Base-by-base conservation (phyloP, 92 coral and sea anemone genomes). In the Umimayanthus chanpuru region DNA sequence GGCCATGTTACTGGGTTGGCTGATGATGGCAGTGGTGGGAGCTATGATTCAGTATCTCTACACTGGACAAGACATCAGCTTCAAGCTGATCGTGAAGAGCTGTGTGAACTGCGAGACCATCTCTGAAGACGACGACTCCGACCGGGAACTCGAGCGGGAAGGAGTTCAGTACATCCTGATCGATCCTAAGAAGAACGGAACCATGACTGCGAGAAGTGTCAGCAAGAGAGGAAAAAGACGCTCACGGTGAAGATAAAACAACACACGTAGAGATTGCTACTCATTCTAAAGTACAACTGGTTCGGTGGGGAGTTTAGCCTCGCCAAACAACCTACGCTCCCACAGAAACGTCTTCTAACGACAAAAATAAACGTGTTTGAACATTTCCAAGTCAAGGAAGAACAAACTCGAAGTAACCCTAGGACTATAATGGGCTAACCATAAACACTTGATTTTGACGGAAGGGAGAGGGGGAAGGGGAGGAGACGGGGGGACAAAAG, bases 1-100 rank as follows among this genome's bases (percentile, higher is more conserved):
- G 81, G 99, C 99, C 28, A 94, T 97, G 98, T 93, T 93, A 81
- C 91, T 96, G 0, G 95, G 96, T 15, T 96, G 99, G 99, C 38
- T 95, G 65, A 70, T 96, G 53, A 93, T 96, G 99, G 84, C 97
- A 2, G 87, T 91, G 72, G 91, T 93, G n/a, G 99, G 99, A 1
- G 92, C 90, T 81, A 90, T 91, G 66, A 73, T 97, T 38, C 99
- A 97, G 89, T 91, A 90, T 79, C 90, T 92, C 86, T 97, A 96
- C 94, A 95, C 98, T 0, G 93, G 92, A 44, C 95, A 92, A 74
- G 92, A 88, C 55, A 95, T 95, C 73, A 92, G 90, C 84, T 73
- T 92, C 38, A 72, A 83, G 11, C 91, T 95, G 79, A 90, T 93
- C 91, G 76, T 90, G 1, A 92, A 84, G 86, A 89, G 93, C 79